A percentile compares a stretch with the other conserved stretches of the same genome.
Evolutionary conservation across 2,888 invertebrate genomes (phyloP).

Genomic region (Acronicta leporina): DNA sequence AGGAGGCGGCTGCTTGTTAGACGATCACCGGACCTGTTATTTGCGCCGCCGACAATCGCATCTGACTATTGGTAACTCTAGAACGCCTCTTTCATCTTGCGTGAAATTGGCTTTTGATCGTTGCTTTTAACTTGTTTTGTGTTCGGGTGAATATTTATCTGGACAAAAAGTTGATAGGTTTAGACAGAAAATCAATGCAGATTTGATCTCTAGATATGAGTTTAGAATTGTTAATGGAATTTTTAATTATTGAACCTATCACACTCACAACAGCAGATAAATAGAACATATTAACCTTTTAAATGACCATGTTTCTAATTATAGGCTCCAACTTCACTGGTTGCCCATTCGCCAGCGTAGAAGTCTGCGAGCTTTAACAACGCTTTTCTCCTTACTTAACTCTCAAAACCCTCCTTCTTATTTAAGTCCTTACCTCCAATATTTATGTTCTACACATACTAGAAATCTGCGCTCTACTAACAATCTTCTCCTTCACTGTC

Average conservation of each 20-base stretch:
- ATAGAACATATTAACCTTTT: too few species aligned
- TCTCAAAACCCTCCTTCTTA: too few species aligned
- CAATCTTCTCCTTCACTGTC: too few species aligned
- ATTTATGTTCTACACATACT: too few species aligned
- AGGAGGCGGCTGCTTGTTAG: conserved; percentile 56
- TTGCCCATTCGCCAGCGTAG: too few species aligned
- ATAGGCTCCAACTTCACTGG: too few species aligned
- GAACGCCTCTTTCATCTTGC: conserved; percentile 72
- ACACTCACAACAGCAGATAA: conserved; percentile 5
- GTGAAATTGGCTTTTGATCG: conserved; percentile 72
- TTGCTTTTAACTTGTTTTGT: conserved; percentile 59
- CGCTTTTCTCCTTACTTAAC: too few species aligned
- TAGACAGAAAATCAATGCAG: conserved; percentile 31
- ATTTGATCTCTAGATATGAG: conserved; percentile 14
- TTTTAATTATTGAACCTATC: conserved; percentile 5
- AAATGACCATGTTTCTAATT: too few species aligned
- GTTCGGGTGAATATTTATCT: conserved; percentile 51
- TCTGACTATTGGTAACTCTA: conserved; percentile 68
- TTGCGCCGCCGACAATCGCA: conserved; percentile 61
- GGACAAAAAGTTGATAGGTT: conserved; percentile 49
- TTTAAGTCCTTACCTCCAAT: too few species aligned
- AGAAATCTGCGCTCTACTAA: too few species aligned
- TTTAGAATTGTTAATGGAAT: conserved; percentile 18
- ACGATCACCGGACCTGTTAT: conserved; percentile 59
- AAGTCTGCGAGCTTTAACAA: too few species aligned